Evolutionary conservation across 2,113 vertebrate genomes (phyloP).

Genomic region (Lepus europaeus): DNA sequence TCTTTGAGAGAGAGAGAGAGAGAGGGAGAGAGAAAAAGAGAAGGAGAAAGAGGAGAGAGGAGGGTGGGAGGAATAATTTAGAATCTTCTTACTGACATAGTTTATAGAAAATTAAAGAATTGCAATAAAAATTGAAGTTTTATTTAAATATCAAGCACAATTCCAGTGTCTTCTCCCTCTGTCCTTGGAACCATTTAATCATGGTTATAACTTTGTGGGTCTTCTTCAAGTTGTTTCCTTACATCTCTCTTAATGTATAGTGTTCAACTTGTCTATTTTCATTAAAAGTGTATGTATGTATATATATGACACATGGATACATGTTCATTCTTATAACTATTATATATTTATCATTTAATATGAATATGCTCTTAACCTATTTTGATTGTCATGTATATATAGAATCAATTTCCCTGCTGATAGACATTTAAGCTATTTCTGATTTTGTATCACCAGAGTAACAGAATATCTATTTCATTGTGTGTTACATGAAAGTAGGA

Average conservation of each 20-base stretch:
- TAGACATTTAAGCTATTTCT: not conserved
- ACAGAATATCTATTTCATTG: not conserved
- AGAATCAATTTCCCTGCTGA: not conserved
- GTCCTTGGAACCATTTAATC: not conserved
- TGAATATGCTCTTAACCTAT: not conserved
- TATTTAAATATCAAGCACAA: not conserved
- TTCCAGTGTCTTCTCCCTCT: not conserved
- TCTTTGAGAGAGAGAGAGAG: too few species aligned
- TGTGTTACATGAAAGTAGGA: not conserved
- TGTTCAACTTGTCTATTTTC: not conserved
- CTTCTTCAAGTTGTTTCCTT: not conserved
- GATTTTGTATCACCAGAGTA: not conserved
- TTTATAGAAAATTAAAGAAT: not conserved
- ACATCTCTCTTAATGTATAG: not conserved
- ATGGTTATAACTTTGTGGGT: not conserved
- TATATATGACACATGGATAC: not conserved
- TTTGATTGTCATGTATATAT: not conserved
- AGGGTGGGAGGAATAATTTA: not conserved
- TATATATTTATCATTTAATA: not conserved
- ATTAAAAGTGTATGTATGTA: too few species aligned
- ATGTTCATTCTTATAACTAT: not conserved
- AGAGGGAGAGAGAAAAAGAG: too few species aligned
- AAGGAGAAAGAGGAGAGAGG: too few species aligned
- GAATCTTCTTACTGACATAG: not conserved
- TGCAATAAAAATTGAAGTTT: constrained; percentile 29